phyloP scores from a whole-genome alignment of 53 echinoderm and acorn worm species.

The Echinarachnius parma region DNA sequence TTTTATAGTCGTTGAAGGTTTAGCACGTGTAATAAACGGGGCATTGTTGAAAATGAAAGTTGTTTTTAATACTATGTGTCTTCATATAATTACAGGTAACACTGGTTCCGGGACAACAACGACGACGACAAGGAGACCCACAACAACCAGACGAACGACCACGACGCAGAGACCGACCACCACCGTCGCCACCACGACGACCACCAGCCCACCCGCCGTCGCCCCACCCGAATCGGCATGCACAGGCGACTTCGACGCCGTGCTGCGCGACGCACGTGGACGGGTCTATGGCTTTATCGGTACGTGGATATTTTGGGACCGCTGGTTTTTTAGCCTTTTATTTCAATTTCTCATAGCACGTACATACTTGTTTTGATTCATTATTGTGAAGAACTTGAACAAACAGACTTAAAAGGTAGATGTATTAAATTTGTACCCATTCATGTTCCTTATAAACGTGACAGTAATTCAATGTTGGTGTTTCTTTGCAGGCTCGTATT shows the following conservation, averaged over 20 bases:
- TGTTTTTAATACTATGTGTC: no score
- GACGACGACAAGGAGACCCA: constrained; percentile 3
- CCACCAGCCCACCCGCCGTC: background rate
- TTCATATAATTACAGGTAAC: constrained; percentile 11
- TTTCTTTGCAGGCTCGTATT: constrained; percentile 29
- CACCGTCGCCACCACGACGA: constrained; percentile 9
- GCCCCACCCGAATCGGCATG: constrained; percentile 35
- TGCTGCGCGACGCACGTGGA: constrained; percentile 31
- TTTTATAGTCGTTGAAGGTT: no score
- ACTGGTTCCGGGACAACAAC: background rate
- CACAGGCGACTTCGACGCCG: constrained; percentile 53
- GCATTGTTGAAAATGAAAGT: no score
- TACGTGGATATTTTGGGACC: constrained; percentile 35
- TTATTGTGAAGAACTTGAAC: no score
- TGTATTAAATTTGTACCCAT: no score
- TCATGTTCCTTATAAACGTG: no score
- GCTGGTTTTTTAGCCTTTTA: no score
- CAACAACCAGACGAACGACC: background rate
- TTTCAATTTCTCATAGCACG: no score
- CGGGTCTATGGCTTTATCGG: constrained; percentile 54
- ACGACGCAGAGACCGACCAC: background rate
- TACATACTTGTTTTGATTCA: no score
- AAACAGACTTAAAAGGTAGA: no score
- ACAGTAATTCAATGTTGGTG: background rate
- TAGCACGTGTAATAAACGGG: no score